These are phyloP conservation scores for Nixonia krombeini DNA, from an alignment of 1,140 invertebrate species.

Conservation along the genomic window DNA sequence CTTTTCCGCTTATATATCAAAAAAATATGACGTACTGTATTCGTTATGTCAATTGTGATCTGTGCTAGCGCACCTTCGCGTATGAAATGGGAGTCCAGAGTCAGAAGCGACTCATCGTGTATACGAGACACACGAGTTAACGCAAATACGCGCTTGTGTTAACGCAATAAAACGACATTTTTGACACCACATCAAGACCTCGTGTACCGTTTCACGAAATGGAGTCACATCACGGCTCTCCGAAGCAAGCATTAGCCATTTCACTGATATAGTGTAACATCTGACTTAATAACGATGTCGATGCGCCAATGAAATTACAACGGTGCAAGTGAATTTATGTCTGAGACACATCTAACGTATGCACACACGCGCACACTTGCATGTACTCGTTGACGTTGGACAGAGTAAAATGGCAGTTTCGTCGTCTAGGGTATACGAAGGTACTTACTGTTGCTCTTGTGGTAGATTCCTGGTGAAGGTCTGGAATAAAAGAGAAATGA, in stretches of 20 bases:
- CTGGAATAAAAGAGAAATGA: constrained; percentile 55
- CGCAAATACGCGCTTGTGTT: neutral
- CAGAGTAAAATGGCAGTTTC: too few relatives aligned
- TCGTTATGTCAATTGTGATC: neutral
- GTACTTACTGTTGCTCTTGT: constrained; percentile 55
- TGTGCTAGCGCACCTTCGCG: neutral
- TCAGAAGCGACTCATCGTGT: neutral
- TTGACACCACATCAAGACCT: neutral
- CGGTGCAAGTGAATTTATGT: neutral
- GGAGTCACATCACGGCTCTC: neutral
- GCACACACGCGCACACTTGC: too few relatives aligned
- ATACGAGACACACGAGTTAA: neutral
- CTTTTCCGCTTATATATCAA: too few relatives aligned
- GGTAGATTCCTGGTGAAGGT: constrained; percentile 37
- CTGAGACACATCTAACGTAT: too few relatives aligned
- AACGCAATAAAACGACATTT: neutral
- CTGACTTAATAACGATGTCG: neutral
- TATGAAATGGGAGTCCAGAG: neutral
- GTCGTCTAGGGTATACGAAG: too few relatives aligned
- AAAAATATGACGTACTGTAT: too few relatives aligned
- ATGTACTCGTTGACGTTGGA: too few relatives aligned
- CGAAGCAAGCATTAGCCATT: neutral
- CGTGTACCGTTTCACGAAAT: neutral
- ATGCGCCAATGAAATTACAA: too few relatives aligned
- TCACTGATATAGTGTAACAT: neutral